Evolutionary conservation across 2,888 invertebrate species (phyloP).

Genomic region (Drosophila buzzatii): DNA sequence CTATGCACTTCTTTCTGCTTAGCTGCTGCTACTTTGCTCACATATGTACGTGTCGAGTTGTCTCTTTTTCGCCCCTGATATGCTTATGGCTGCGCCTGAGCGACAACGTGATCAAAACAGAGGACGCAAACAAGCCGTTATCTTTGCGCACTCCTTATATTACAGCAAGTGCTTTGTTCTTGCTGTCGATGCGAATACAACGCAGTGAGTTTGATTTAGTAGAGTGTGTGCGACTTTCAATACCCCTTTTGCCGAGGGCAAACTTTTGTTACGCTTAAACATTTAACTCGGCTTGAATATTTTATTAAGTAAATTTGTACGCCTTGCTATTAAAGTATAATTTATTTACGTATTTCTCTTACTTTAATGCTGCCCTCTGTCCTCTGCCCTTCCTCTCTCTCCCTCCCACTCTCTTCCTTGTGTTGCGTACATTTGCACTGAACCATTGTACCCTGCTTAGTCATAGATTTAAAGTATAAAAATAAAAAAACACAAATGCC

Average conservation of each 20-base stretch:
- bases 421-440: background rate
- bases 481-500: constrained; percentile 65
- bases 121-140: background rate
- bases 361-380: background rate
- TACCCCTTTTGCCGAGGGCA: background rate
- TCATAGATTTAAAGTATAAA: constrained; percentile 10
- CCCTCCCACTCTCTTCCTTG: no score
- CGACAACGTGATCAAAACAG: background rate
- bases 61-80: background rate
- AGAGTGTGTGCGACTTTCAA: background rate
- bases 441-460: constrained; percentile 1
- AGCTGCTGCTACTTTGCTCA: background rate
- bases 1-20: background rate
- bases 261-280: background rate
- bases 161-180: background rate
- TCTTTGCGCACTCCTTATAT: background rate
- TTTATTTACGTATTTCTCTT: background rate
- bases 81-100: background rate
- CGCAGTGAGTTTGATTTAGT: background rate
- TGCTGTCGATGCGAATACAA: background rate
- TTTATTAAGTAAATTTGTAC: background rate
- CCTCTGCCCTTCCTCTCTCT: background rate
- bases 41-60: background rate
- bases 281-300: background rate
- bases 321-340: background rate